phyloP scores from a whole-genome alignment of 2,888 invertebrate genomes.

The Stenodema calcarata region DNA sequence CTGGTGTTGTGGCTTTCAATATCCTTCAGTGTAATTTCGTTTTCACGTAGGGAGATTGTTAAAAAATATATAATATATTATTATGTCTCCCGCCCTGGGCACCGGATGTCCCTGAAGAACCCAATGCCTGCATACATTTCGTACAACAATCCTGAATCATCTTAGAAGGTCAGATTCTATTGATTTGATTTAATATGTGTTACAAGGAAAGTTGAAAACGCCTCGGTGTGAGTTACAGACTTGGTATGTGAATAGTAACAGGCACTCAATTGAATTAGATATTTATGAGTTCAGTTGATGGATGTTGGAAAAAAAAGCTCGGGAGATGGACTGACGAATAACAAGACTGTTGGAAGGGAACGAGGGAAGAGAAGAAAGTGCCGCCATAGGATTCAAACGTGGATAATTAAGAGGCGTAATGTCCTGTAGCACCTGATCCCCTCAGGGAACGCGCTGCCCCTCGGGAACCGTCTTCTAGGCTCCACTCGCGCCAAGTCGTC shows the following conservation, averaged over 20 bases:
- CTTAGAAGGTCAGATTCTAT: background rate
- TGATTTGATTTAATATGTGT: background rate
- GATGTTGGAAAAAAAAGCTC: background rate
- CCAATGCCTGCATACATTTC: background rate
- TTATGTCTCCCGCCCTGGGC: background rate
- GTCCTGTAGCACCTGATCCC: slow-evolving; percentile 33
- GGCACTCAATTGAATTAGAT: slow-evolving; percentile 40
- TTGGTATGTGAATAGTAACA: background rate
- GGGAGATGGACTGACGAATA: slow-evolving; percentile 29
- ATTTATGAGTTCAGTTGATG: slow-evolving; percentile 27
- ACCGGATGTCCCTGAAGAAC: background rate
- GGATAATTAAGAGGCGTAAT: slow-evolving; percentile 38
- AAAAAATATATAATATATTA: no score
- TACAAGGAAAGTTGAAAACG: background rate
- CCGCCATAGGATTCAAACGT: background rate
- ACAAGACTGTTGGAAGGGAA: background rate
- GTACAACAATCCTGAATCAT: background rate
- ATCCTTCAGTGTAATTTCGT: no score
- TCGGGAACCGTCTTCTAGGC: background rate
- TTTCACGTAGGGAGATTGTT: no score
- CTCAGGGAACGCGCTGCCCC: background rate
- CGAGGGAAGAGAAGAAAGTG: background rate
- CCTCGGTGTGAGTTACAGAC: background rate
- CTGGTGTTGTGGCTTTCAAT: no score
- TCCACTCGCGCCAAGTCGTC: background rate